Base-by-base conservation (phyloP, 2,888 invertebrate species). In the Drosophila acutilabella region DNA sequence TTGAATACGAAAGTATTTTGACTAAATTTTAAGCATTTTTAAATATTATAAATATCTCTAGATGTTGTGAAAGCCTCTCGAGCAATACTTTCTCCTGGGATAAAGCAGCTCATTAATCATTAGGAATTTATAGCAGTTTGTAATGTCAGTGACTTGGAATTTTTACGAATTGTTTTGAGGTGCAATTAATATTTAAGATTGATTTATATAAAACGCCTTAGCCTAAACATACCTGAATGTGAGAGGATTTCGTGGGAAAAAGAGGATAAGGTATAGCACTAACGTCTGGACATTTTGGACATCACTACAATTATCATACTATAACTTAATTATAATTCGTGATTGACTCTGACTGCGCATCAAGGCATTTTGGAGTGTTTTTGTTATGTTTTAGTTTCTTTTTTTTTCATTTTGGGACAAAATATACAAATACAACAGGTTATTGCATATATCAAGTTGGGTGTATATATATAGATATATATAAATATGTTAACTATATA, bases 71-170 rank as follows among this genome's bases (percentile, higher is more conserved):
- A 64, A 86, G 80, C 80, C 80, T 86, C 80, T 69, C 69, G 52
- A 67, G 77, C 44, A 47, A 44, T 8, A 51, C 40, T 30, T 30
- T 30, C 30, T 30, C 8, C 30, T 30, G 30, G 30, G 7, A 8
- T 8, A 30, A 30, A 8, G 14, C 10, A 14, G 48, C 33, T 54
- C 40, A 30, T 42, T 33, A 56, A 23, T 14, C 23, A 36, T 45
- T 45, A 53, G 67, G 53, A 76, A 76, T 76, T 50, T 47, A 20
- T 57, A 71, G 59, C 40, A 64, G 50, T 59, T 40, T 59, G 36
- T 57, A 68, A 52, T 67, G 67, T 78, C 64, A 58, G 53, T 52
- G 45, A 75, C 60, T 61, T 86, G 88, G 82, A 87, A 82, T 82
- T 87, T 59, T 81, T 69, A 65, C 70, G 81, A 81, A 87, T 78